Conservation (phyloP, 2,888 invertebrate species). For the Drosophila mulleri region DNA sequence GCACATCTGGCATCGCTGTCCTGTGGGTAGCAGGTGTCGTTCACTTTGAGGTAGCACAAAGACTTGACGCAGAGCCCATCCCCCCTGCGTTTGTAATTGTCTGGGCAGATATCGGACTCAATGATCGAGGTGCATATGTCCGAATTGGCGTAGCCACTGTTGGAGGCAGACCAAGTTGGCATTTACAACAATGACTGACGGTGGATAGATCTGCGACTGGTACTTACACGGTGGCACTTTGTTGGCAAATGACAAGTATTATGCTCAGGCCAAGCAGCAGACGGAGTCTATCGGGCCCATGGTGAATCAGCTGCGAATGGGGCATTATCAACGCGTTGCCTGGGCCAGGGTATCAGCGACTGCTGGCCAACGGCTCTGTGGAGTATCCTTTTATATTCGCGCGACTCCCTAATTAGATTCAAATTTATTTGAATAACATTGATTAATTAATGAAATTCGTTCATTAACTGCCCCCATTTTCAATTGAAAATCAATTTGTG, state of each 20-base stretch:
- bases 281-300: conserved; percentile 27
- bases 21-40: neutral
- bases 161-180: neutral
- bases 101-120: neutral
- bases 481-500: conserved; percentile 43
- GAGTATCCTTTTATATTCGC: conserved; percentile 43
- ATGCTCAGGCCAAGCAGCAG: conserved; percentile 30
- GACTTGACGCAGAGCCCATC: neutral
- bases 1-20: neutral
- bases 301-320: conserved; percentile 25
- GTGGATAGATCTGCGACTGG: neutral
- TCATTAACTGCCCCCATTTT: conserved; percentile 20
- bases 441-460: conserved; percentile 37
- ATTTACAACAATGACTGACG: neutral
- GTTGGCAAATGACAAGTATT: conserved; percentile 31
- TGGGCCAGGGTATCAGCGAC: conserved; percentile 21
- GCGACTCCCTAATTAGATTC: conserved; percentile 36
- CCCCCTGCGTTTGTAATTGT: neutral
- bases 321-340: conserved; percentile 42
- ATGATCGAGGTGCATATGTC: neutral
- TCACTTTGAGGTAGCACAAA: neutral
- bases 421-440: conserved; percentile 56
- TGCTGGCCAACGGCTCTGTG: neutral
- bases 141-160: neutral
- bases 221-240: conserved; percentile 41